Base-by-base conservation (phyloP, 1,140 invertebrate genomes). In the Melitaea cinxia region DNA sequence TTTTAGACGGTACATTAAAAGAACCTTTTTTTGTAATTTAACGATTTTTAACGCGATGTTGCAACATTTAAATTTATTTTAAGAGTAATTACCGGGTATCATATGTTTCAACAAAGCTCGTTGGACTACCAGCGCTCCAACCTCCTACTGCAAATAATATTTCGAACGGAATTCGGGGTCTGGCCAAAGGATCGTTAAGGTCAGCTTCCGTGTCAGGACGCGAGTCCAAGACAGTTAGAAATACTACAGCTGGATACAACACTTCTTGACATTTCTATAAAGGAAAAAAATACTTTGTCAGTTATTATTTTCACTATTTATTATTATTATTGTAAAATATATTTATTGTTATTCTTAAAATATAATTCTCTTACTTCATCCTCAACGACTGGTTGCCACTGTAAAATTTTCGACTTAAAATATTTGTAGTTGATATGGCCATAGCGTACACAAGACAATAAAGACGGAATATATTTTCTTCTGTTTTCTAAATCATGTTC, bases 41-140 rank as follows among this genome's bases (percentile, higher is more conserved):
- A 15, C 37, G 30, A 10, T 33, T 4, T 10, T 33, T 2, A 33
- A 33, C 6, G 24, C 6, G 12, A 33, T 17, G 5, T 42, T 42
- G 15, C 5, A 4, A 42, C 17, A 42, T 15, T 14, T 17, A 19
- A 9, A 42, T 42, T 42, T 17, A 42, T 42, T 9, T 42, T 0
- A 2, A 6, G n/a, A 10, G 23, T 9, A 24, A 21, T 57, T 72
- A 92, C 92, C 91, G 89, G 45, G 92, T 93, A 67, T 96, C 95
- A 85, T 96, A 96, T 4, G 94, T 95, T 89, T 96, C 96, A 15
- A 96, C 92, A 72, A 95, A 94, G 88, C 93, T 96, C 0, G 95
- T 96, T 1, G 95, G 95, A 64, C 94, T 94, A 10, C 95, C 95
- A 2, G 94, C 94, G 72, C 94, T 95, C 96, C 96, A 97, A 4